Evolutionary conservation across 2,113 vertebrate genomes (phyloP).

Genomic region (Halcyon senegalensis): DNA sequence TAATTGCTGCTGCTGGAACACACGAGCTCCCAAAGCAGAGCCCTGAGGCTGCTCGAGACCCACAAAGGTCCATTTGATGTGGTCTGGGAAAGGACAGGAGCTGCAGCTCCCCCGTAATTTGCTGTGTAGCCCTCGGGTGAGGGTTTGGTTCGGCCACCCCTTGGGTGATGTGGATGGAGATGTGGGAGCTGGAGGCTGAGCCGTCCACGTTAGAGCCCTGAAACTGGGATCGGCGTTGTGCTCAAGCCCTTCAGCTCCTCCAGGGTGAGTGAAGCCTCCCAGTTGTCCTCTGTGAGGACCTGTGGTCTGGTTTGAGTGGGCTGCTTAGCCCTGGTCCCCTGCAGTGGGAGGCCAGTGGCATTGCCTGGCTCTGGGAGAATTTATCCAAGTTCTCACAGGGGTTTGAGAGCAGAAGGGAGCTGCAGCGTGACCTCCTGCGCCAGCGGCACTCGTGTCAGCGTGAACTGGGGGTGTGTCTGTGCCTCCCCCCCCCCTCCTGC

Average conservation of each 20-base stretch:
- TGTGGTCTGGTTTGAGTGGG: fast-evolving
- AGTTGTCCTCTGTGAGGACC: background rate
- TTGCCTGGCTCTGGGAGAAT: too few relatives aligned
- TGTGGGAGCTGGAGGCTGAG: background rate
- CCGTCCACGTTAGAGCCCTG: background rate
- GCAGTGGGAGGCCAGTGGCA: fast-evolving
- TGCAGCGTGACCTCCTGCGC: background rate
- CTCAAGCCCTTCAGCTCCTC: background rate
- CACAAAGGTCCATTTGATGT: background rate
- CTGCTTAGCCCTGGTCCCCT: background rate
- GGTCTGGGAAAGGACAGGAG: background rate
- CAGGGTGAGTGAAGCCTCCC: fast-evolving
- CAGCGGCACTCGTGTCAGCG: fast-evolving
- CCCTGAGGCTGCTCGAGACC: background rate
- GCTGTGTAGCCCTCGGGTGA: background rate
- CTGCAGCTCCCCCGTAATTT: fast-evolving
- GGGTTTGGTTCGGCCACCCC: background rate
- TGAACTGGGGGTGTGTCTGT: background rate
- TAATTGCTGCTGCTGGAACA: background rate
- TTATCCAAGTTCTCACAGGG: too few relatives aligned
- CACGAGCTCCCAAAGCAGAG: background rate
- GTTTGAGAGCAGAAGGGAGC: background rate
- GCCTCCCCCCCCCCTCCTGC: background rate
- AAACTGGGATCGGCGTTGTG: fast-evolving
- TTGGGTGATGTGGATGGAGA: fast-evolving